A percentile compares a stretch with the other conserved stretches of the same genome.
Conservation (phyloP, 2,797 vertebrate genomes). For the Poliocrania exsul region DNA sequence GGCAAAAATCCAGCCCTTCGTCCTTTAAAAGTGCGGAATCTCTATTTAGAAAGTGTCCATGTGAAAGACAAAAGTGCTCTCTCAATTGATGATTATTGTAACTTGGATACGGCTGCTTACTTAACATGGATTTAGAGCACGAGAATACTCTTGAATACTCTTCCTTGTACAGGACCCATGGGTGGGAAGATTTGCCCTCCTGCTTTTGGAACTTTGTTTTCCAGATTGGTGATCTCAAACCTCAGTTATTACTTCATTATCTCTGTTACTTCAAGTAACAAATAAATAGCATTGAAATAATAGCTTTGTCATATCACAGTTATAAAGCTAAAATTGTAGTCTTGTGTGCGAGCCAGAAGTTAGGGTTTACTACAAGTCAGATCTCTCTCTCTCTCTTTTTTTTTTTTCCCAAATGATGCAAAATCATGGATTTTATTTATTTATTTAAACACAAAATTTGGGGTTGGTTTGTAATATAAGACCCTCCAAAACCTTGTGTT, state of each 20-base stretch:
- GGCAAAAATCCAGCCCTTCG: background rate
- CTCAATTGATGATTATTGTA: background rate
- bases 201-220: background rate
- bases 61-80: background rate
- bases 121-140: background rate
- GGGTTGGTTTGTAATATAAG: background rate
- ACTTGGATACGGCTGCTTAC: background rate
- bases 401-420: background rate
- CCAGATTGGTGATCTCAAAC: background rate
- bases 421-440: background rate
- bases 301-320: background rate
- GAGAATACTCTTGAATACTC: background rate
- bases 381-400: fast-evolving
- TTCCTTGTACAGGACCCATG: background rate
- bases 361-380: background rate
- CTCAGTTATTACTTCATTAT: background rate
- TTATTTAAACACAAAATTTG: background rate
- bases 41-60: background rate
- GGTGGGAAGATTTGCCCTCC: background rate
- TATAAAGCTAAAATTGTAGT: background rate
- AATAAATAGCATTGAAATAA: background rate
- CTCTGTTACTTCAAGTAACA: background rate
- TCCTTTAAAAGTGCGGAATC: background rate
- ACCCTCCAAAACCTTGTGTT: conserved; percentile 22
- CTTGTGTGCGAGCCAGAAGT: background rate